phyloP scores from a whole-genome alignment of 2,797 vertebrate species.

The Parauchenoglanis punctatus region DNA sequence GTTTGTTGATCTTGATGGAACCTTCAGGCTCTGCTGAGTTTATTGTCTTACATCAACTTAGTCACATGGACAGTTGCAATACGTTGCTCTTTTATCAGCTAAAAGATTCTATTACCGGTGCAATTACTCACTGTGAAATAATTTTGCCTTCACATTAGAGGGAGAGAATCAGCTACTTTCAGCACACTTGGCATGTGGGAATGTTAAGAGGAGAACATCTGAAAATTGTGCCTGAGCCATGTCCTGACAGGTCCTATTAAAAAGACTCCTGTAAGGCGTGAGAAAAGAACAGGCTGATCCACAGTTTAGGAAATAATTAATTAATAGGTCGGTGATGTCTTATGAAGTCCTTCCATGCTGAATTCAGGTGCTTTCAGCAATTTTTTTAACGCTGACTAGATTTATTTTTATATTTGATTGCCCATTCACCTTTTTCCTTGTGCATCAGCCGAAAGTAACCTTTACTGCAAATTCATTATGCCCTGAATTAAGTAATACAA shows the following conservation, averaged over 20 bases:
- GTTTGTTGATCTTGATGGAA: not conserved
- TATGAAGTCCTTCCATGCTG: not conserved
- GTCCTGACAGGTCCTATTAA: not conserved
- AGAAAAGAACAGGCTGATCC: not conserved
- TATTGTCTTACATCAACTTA: not conserved
- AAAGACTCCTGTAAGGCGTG: not conserved
- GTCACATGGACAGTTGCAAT: not conserved
- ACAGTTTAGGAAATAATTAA: not conserved
- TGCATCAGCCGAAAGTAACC: not conserved
- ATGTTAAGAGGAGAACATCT: not conserved
- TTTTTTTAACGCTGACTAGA: not conserved
- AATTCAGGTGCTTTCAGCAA: not conserved
- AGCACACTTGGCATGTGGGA: slow-evolving; percentile 28
- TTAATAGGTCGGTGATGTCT: not conserved
- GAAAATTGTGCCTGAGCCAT: not conserved
- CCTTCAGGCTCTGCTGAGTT: not conserved
- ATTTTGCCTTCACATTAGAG: slow-evolving; percentile 41
- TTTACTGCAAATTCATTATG: not conserved
- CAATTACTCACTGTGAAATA: not conserved
- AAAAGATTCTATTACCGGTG: not conserved
- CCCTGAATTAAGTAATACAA: not conserved
- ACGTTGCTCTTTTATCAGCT: not conserved
- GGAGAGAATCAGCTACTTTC: slow-evolving; percentile 60
- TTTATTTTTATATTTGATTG: not conserved
- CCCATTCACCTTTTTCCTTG: not conserved